Conservation (phyloP, 2,888 invertebrate species). For the Pseudanteris insignis region DNA sequence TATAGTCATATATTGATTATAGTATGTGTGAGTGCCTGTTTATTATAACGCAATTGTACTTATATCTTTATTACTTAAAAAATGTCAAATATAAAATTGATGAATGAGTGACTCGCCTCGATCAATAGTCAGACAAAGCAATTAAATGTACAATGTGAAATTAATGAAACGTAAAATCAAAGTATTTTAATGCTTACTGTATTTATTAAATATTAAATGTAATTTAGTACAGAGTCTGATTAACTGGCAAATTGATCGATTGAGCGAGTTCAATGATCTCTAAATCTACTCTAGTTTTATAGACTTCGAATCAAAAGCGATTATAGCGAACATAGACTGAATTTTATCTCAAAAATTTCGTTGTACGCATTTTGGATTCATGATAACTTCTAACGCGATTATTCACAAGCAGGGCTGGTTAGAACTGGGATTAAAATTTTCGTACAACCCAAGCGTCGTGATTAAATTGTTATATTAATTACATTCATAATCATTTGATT, state of each 20-base stretch:
- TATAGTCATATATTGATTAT: conserved; percentile 64
- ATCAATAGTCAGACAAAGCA: conserved; percentile 27
- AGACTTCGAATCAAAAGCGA: conserved; percentile 30
- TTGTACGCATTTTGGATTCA: conserved; percentile 13
- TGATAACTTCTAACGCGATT: conserved; percentile 23
- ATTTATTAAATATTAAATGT: not conserved
- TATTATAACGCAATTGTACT: conserved; percentile 50
- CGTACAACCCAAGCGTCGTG: conserved; percentile 18
- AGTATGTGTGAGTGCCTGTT: conserved; percentile 66
- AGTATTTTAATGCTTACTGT: conserved; percentile 28
- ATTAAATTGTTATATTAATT: conserved; percentile 21
- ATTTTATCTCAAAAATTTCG: conserved; percentile 10
- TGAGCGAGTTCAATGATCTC: conserved; percentile 35
- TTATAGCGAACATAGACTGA: conserved; percentile 28
- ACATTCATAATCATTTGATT: not conserved
- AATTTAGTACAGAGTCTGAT: conserved; percentile 29
- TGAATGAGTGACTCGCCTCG: conserved; percentile 41
- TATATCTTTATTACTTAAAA: conserved; percentile 33
- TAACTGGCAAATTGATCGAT: conserved; percentile 45
- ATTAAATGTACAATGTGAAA: conserved; percentile 30
- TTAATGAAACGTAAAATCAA: conserved; percentile 18
- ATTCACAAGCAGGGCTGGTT: conserved; percentile 36
- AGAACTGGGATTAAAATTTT: conserved; percentile 21
- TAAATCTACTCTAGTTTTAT: conserved; percentile 33
- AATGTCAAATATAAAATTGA: conserved; percentile 25